Base-by-base conservation (phyloP, 2,113 vertebrate genomes). In the Chionis minor region DNA sequence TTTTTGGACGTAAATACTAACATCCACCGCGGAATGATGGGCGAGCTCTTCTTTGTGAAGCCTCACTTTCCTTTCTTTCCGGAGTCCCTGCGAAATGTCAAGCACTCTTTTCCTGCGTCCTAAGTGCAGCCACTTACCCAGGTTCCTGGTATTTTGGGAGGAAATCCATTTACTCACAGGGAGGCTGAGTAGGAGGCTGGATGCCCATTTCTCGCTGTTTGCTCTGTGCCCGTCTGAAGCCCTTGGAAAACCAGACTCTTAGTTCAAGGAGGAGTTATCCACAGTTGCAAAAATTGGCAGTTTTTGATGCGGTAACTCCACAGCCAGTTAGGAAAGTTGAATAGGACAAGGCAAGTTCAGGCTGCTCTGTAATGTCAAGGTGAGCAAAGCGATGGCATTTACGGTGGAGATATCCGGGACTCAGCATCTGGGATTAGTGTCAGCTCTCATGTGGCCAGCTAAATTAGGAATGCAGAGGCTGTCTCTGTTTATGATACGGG, bases 381-480 rank as follows among this genome's bases (percentile, higher is more conserved):
- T 97, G 92, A 97, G 85, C 91, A 33, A 90, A 91, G 87, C 32
- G 14, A 92, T 94, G 95, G 96, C 86, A 83, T 96, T 95, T 90
- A 63, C 28, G 20, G 61, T 72, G 86, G 90, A 94, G 93, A 83
- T 90, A 92, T 91, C 81, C 44, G 3, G 80, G 91, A 42, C 87
- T 96, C 30, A 2, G 85, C 88, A 95, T 91, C 86, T 67, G 77
- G 92, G 96, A 97, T 97, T 96, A 97, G 89, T 96, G 96, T 97
- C 96, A 97, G 91, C 91, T 95, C 94, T 96, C 91, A 38, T 94
- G 81, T 95, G 91, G 89, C 80, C 93, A 86, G 55, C 80, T 81
- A 92, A 96, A 94, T 97, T 97, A 90, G 94, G 86, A 78, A 97
- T 96, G 97, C 94, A 92, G 93, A 93, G 83, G 80, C 92, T 92